A percentile compares a stretch with the other conserved stretches of the same genome.
These are phyloP conservation scores for Morpho deidamia DNA, from an alignment of 2,888 invertebrate genomes.

Conservation along the genomic window DNA sequence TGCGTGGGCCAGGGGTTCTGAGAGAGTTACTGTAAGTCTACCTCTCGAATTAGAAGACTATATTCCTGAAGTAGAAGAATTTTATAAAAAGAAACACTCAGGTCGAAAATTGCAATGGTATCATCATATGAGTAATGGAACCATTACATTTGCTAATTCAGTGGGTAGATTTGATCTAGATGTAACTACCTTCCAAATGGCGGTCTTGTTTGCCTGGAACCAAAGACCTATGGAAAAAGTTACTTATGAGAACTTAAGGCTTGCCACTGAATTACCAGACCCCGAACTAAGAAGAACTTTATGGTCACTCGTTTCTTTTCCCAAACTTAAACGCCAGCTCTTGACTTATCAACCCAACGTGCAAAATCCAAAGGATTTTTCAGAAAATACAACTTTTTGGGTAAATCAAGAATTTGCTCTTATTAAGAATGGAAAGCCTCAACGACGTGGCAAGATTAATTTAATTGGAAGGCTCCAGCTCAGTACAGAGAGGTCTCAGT, in stretches of 20 bases:
- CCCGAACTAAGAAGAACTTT: constrained; percentile 95
- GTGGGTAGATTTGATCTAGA: constrained; percentile 97
- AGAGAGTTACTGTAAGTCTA: constrained; percentile 95
- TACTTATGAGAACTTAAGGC: constrained; percentile 96
- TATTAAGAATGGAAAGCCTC: constrained; percentile 96
- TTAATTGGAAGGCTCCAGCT: constrained; percentile 96
- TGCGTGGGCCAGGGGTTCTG: constrained; percentile 97
- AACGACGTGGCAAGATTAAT: constrained; percentile 97
- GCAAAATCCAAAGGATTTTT: constrained; percentile 95
- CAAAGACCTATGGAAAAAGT: constrained; percentile 95
- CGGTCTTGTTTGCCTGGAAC: constrained; percentile 99
- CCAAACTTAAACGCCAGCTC: constrained; percentile 96
- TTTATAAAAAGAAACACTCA: constrained; percentile 98
- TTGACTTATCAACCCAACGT: constrained; percentile 88
- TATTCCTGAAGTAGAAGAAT: constrained; percentile 99
- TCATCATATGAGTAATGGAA: constrained; percentile 99
- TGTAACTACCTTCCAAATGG: constrained; percentile 99
- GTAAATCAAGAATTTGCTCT: constrained; percentile 97
- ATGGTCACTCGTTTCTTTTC: constrained; percentile 97
- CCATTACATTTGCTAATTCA: constrained; percentile 95
- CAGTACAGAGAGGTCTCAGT: constrained; percentile 95
- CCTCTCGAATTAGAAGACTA: constrained; percentile 99
- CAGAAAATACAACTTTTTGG: constrained; percentile 95
- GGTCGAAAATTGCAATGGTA: constrained; percentile 99
- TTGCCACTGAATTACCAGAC: constrained; percentile 98